A percentile compares a stretch with the other conserved stretches of the same genome.
Conservation (phyloP, 2,888 invertebrate species). For the Lasioglossum vierecki region DNA sequence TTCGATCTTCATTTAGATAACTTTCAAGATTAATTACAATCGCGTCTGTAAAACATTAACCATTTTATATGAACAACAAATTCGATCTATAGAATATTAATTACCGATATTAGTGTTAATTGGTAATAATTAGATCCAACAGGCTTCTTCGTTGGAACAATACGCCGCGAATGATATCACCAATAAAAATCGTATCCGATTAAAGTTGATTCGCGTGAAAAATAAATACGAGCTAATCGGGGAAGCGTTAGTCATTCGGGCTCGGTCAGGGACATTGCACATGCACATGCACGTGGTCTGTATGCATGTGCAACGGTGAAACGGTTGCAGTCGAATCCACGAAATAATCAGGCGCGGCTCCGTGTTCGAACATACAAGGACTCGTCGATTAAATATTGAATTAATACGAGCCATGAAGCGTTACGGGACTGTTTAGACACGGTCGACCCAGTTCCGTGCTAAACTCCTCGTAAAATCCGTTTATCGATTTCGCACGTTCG, state of each 20-base stretch:
- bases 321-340: background rate
- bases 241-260: background rate
- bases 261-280: background rate
- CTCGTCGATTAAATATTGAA: slow-evolving; percentile 47
- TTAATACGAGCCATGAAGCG: slow-evolving; percentile 48
- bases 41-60: too few species aligned
- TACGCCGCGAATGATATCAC: background rate
- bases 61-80: too few species aligned
- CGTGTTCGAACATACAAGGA: slow-evolving; percentile 14
- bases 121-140: background rate
- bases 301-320: background rate
- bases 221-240: background rate
- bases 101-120: background rate
- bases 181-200: background rate
- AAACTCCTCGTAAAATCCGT: slow-evolving; percentile 57
- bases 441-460: slow-evolving; percentile 44
- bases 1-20: too few species aligned
- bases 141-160: background rate
- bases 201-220: background rate
- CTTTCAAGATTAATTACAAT: too few species aligned
- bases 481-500: slow-evolving; percentile 57
- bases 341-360: slow-evolving; percentile 32
- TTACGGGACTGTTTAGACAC: slow-evolving; percentile 52
- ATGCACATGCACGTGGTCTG: background rate
- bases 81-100: too few species aligned